Conservation (phyloP, 1,140 invertebrate species). For the Archivesica marissinica region DNA sequence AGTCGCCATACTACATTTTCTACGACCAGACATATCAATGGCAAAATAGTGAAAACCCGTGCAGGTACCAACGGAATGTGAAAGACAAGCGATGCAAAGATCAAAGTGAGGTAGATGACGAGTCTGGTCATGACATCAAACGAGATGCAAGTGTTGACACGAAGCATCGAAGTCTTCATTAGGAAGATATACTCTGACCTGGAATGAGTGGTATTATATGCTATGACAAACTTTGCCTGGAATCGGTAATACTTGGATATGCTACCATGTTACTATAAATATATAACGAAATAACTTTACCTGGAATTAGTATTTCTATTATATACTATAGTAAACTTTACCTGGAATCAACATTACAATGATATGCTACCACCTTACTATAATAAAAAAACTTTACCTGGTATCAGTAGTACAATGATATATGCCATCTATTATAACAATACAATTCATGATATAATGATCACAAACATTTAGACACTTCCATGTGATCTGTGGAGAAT, state of each 20-base stretch:
- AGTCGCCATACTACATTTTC: neutral
- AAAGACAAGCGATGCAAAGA: neutral
- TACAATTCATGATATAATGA: neutral
- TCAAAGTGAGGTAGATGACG: neutral
- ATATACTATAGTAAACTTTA: no score
- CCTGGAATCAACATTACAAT: no score
- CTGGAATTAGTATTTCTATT: no score
- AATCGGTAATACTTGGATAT: no score
- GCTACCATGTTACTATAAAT: no score
- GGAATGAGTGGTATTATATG: slow-evolving; percentile 17
- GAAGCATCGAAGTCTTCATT: neutral
- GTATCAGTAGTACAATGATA: no score
- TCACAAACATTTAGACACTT: no score
- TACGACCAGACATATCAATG: neutral
- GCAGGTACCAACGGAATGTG: neutral
- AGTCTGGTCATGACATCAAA: slow-evolving; percentile 10
- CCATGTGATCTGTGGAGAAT: neutral
- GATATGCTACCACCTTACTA: no score
- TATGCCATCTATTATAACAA: no score
- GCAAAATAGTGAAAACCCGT: neutral
- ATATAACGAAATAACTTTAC: no score
- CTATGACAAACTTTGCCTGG: slow-evolving; percentile 5
- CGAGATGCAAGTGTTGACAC: neutral
- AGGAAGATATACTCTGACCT: slow-evolving; percentile 21
- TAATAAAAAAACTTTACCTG: no score